phyloP scores from a whole-genome alignment of 2,113 vertebrate genomes.

The Lepidothrix coronata region DNA sequence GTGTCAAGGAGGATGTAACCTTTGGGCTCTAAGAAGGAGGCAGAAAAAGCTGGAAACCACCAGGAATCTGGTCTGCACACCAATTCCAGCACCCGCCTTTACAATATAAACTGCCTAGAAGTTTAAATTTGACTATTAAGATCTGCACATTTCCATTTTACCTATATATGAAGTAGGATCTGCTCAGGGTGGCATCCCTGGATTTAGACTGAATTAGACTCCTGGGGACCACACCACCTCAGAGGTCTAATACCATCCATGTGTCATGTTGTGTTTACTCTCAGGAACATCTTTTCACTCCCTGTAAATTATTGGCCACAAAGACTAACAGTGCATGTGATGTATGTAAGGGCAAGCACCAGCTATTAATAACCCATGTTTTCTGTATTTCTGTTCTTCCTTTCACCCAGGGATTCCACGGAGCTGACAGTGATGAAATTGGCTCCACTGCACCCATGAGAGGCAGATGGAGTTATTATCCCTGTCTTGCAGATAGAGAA shows the following conservation, averaged over 20 bases:
- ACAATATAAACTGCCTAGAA: not conserved
- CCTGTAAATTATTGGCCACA: conserved; percentile 40
- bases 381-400: conserved; percentile 28
- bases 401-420: conserved; percentile 42
- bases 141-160: not conserved
- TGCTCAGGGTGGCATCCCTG: not conserved
- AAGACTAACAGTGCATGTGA: conserved; percentile 24
- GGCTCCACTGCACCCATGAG: not conserved
- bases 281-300: not conserved
- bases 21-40: not conserved
- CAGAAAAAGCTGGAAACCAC: not conserved
- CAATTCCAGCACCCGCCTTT: not conserved
- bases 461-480: conserved; percentile 14
- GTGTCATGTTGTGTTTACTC: not conserved
- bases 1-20: not conserved
- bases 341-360: conserved; percentile 29
- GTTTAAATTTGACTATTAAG: not conserved
- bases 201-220: not conserved
- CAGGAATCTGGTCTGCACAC: not conserved
- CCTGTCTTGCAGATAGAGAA: not conserved
- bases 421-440: conserved; percentile 39
- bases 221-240: not conserved
- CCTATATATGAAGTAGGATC: not conserved
- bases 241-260: not conserved
- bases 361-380: conserved; percentile 50